Evolutionary conservation across 2,113 vertebrate genomes (phyloP).

Genomic region (Gallinago jamesoni): DNA sequence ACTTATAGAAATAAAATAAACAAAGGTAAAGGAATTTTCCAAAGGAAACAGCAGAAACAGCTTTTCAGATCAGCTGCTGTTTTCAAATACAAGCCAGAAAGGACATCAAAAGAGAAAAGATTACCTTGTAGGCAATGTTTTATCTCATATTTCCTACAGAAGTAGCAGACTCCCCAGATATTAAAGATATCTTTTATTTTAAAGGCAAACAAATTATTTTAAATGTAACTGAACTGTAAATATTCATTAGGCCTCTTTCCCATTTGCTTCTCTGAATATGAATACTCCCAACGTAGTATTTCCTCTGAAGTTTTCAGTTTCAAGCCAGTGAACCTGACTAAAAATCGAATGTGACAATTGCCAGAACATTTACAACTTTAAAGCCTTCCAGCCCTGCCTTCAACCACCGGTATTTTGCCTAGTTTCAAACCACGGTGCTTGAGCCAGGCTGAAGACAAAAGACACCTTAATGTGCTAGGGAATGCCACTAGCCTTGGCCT

Average conservation of each 20-base stretch:
- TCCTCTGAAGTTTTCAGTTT: neutral
- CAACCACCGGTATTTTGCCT: neutral
- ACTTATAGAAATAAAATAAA: constrained; percentile 35
- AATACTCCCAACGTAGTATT: neutral
- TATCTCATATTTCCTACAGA: constrained; percentile 24
- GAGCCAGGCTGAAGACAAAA: neutral
- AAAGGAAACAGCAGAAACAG: constrained; percentile 21
- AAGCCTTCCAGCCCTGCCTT: neutral
- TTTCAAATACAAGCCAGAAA: constrained; percentile 51
- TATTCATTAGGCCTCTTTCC: constrained; percentile 39
- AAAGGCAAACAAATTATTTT: constrained; percentile 55
- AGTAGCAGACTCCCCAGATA: constrained; percentile 10
- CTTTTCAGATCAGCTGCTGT: constrained; percentile 43
- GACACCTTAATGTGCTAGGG: neutral
- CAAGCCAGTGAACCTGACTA: neutral
- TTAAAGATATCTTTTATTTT: constrained; percentile 36
- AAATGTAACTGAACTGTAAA: constrained; percentile 37
- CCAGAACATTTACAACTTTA: neutral
- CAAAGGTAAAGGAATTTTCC: constrained; percentile 50
- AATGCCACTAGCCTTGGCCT: neutral
- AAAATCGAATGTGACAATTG: neutral
- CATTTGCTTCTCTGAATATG: neutral
- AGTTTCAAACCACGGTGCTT: neutral
- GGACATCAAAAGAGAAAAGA: constrained; percentile 51
- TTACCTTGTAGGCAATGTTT: constrained; percentile 35